Evolutionary conservation across 2,888 invertebrate genomes (phyloP).

Genomic region (Andricus curvator): DNA sequence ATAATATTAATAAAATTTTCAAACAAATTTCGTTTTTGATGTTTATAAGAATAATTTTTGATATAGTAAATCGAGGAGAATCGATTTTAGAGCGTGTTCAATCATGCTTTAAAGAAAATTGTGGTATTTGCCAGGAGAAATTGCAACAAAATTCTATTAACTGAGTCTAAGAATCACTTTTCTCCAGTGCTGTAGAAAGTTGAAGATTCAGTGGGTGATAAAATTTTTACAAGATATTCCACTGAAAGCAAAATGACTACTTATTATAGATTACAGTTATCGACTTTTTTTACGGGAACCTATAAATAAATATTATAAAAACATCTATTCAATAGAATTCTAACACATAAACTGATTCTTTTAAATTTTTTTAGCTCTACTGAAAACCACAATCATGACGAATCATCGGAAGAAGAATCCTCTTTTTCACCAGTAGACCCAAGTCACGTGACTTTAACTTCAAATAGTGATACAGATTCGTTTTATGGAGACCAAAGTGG

Average conservation of each 20-base stretch:
- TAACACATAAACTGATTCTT: not conserved
- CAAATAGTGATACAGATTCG: not conserved
- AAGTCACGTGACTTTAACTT: conserved; percentile 19
- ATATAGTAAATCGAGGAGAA: not conserved
- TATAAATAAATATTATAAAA: not conserved
- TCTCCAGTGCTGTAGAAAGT: conserved; percentile 28
- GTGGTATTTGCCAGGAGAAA: not conserved
- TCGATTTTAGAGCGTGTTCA: not conserved
- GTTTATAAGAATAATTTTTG: not conserved
- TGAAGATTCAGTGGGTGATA: conserved; percentile 17
- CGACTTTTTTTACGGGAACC: not conserved
- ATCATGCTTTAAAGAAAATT: not conserved
- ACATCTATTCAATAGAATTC: not conserved
- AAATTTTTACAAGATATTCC: conserved; percentile 2
- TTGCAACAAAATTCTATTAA: conserved; percentile 4
- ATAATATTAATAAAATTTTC: too few species aligned
- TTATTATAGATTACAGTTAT: conserved; percentile 1
- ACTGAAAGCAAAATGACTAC: not conserved
- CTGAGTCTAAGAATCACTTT: conserved; percentile 16
- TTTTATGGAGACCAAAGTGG: conserved; percentile 15
- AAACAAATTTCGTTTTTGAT: too few species aligned
- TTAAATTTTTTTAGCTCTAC: not conserved
- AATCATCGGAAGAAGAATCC: not conserved
- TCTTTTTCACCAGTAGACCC: conserved; percentile 21
- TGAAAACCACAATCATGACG: not conserved